Base-by-base conservation (phyloP, 1,140 invertebrate genomes). In the Antheraea mylitta region DNA sequence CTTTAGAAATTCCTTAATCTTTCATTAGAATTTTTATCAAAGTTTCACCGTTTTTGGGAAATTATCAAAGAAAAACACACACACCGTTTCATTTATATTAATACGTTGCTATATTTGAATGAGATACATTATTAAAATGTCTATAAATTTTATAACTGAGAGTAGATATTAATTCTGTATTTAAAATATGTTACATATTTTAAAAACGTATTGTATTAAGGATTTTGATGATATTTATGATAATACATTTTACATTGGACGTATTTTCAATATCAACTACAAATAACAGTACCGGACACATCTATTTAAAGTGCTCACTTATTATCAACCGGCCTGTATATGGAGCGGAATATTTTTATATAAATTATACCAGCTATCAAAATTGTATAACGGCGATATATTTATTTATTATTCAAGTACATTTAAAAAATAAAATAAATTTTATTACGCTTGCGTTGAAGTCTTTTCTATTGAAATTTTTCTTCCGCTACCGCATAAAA, bases 391-490 rank as follows among this genome's bases (percentile, higher is more conserved):
- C n/a, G n/a, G n/a, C n/a, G n/a, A n/a, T n/a, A n/a, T n/a, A n/a
- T n/a, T n/a, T 16, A 13, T 16, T 42, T 13, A 16, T 16, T 53
- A 2, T 53, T 53, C 45, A 53, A 53, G 45, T 53, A 53, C 6
- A 53, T 16, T 16, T 13, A 13, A 7, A 16, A 13, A 53, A 53
- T 16, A 53, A 53, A 53, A 53, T 53, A 53, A 6, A 53, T 16
- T 13, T 10, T 11, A 53, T 16, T n/a, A 18, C 10, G 36, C 67
- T 18, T 64, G 63, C 77, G 77, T 79, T 79, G 68, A 79, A 66
- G 77, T 79, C 75, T 79, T 77, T 79, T 75, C 19, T 70, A 72
- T 42, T n/a, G n/a, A 16, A 53, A 8, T 16, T 0, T n/a, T 16
- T 53, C 45, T 53, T 53, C 45, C 45, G 45, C 45, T 53, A 16